Conservation (phyloP, 2,888 invertebrate genomes). For the Caenorhabditis sp. region DNA sequence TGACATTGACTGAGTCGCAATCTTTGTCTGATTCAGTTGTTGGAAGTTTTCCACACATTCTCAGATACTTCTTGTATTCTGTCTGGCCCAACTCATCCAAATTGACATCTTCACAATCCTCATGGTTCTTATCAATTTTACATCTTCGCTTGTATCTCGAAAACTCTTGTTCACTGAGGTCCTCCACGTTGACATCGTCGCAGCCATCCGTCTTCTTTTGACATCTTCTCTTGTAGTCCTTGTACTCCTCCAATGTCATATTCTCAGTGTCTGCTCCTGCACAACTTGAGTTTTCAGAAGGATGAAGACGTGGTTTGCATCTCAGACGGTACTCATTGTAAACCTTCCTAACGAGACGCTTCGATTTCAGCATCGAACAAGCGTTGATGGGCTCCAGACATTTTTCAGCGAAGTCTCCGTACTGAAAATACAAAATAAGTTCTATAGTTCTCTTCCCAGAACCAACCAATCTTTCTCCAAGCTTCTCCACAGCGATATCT, state of each 20-base stretch:
- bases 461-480: slow-evolving; percentile 33
- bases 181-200: slow-evolving; percentile 32
- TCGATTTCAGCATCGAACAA: slow-evolving; percentile 46
- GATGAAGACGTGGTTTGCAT: slow-evolving; percentile 33
- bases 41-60: slow-evolving; percentile 36
- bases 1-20: not conserved
- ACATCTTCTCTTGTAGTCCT: slow-evolving; percentile 19
- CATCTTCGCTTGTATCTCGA: slow-evolving; percentile 9
- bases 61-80: slow-evolving; percentile 35
- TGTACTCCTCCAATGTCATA: slow-evolving; percentile 44
- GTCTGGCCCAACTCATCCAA: slow-evolving; percentile 4
- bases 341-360: slow-evolving; percentile 31
- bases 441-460: not conserved
- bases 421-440: not conserved
- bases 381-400: slow-evolving; percentile 43
- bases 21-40: slow-evolving; percentile 18
- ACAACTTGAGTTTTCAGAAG: slow-evolving; percentile 7
- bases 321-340: slow-evolving; percentile 34
- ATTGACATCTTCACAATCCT: slow-evolving; percentile 24
- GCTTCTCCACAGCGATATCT: slow-evolving; percentile 31
- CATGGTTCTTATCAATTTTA: not conserved
- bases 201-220: slow-evolving; percentile 10
- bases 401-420: slow-evolving; percentile 47
- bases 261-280: slow-evolving; percentile 12
- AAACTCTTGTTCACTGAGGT: slow-evolving; percentile 25